Conservation (phyloP, 2,113 vertebrate species). For the Nesoenas mayeri region DNA sequence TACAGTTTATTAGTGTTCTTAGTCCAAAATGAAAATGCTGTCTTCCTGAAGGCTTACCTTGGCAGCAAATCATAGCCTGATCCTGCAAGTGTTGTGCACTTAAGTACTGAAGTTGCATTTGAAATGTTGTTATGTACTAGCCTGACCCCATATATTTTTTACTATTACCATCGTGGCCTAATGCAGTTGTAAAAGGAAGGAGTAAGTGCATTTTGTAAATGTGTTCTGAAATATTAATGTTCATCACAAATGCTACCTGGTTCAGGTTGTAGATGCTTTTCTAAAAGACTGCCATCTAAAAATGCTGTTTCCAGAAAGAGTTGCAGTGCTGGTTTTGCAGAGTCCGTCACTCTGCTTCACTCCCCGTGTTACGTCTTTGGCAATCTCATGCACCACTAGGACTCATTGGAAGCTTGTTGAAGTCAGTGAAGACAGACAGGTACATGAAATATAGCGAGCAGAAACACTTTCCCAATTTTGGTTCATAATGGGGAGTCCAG, state of each 20-base stretch:
- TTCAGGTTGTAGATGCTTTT: neutral
- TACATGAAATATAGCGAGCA: neutral
- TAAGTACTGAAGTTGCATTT: neutral
- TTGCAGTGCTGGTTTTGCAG: fast-evolving
- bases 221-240: constrained; percentile 13
- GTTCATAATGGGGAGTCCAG: neutral
- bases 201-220: constrained; percentile 2
- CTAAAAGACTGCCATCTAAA: neutral
- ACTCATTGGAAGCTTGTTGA: neutral
- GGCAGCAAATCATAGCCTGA: neutral
- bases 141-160: neutral
- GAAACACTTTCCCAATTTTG: neutral
- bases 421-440: neutral
- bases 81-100: neutral
- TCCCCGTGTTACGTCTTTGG: fast-evolving
- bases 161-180: neutral
- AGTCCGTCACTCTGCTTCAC: neutral
- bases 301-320: neutral
- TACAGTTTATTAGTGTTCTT: neutral
- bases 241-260: neutral
- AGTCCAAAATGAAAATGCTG: neutral
- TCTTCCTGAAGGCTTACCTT: neutral
- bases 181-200: neutral
- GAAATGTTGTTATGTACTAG: neutral
- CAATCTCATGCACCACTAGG: neutral